phyloP scores from a whole-genome alignment of 2,888 invertebrate genomes.

The Ormyrus labotus region DNA sequence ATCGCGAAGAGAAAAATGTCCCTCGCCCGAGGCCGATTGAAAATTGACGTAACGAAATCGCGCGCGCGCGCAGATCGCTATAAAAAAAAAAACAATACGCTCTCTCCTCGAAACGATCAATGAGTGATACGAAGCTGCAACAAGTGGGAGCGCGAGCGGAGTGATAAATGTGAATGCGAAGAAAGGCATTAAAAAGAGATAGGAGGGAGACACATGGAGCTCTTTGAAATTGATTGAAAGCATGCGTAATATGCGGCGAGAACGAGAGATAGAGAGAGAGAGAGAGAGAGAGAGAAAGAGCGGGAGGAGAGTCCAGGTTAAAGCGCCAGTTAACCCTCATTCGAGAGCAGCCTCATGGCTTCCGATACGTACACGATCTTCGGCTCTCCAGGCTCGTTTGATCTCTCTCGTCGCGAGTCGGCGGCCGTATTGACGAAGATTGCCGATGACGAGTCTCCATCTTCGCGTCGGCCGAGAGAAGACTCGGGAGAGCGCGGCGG shows the following conservation, averaged over 20 bases:
- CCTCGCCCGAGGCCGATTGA: no score
- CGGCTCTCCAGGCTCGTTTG: conserved; percentile 12
- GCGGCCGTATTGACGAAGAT: conserved; percentile 12
- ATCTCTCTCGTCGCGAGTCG: conserved; percentile 14
- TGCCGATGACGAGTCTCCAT: conserved; percentile 21
- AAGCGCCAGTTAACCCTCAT: conserved; percentile 68
- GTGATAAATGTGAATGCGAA: conserved; percentile 9
- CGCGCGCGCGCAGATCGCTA: no score
- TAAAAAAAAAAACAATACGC: no score
- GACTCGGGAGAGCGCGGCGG: background rate
- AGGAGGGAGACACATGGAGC: background rate
- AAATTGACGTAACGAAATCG: no score
- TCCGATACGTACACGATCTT: background rate
- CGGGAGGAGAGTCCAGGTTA: conserved; percentile 64
- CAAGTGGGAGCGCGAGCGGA: background rate
- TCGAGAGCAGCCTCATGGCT: background rate
- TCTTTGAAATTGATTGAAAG: conserved; percentile 63
- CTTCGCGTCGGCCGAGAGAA: background rate
- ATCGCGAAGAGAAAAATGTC: no score
- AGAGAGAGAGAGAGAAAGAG: conserved; percentile 30
- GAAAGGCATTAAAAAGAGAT: background rate
- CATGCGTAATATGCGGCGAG: conserved; percentile 65
- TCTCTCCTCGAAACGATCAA: background rate
- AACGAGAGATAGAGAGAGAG: conserved; percentile 54
- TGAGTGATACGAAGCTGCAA: background rate